phyloP scores from a whole-genome alignment of 2,797 vertebrate genomes.

The Hozukius guyotensis region DNA sequence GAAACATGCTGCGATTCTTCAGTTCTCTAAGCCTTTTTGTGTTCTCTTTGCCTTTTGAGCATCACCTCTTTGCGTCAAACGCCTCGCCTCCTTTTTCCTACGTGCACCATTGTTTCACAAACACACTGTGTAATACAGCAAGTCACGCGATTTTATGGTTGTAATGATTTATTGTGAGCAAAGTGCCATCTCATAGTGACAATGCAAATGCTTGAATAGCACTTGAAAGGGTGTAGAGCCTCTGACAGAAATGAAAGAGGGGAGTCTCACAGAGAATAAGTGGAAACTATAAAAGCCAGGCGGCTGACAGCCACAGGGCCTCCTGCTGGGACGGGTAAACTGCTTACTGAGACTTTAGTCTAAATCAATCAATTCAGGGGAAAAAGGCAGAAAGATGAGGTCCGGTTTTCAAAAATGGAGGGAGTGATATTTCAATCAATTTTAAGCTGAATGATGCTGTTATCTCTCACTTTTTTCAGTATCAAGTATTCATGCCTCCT shows the following conservation, averaged over 20 bases:
- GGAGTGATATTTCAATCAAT: background rate
- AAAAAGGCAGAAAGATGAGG: background rate
- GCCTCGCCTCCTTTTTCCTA: background rate
- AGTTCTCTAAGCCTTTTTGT: background rate
- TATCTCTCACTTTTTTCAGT: background rate
- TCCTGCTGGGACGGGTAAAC: slow-evolving; percentile 4
- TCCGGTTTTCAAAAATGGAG: background rate
- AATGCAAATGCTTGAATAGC: background rate
- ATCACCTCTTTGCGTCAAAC: background rate
- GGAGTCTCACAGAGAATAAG: background rate
- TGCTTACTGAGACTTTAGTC: background rate
- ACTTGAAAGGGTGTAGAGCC: background rate
- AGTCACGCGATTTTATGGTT: background rate
- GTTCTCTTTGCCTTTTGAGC: background rate
- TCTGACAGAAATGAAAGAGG: slow-evolving; percentile 5
- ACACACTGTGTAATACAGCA: background rate
- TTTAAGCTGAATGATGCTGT: background rate
- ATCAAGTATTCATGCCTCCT: background rate
- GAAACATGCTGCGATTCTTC: background rate
- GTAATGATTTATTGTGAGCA: background rate
- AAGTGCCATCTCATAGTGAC: background rate
- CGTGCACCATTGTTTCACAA: background rate
- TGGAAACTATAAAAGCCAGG: background rate
- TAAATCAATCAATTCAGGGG: slow-evolving; percentile 3
- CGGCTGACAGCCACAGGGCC: background rate